These are phyloP conservation scores for Mongoloraphidia duomilia DNA, from an alignment of 2,888 invertebrate species.

Conservation along the genomic window DNA sequence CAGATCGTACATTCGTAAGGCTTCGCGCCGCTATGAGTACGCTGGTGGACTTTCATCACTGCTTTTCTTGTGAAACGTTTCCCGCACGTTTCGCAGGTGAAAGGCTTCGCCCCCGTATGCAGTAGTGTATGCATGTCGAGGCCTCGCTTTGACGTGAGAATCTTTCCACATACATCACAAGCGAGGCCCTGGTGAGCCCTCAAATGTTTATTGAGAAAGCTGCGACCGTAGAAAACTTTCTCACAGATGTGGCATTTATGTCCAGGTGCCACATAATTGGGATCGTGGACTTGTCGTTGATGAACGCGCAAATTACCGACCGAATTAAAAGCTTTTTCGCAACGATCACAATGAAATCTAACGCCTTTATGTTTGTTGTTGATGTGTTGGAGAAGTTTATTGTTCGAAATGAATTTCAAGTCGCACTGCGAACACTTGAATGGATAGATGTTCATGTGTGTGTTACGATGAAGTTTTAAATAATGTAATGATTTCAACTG, in stretches of 20 bases:
- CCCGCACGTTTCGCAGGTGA: slow-evolving; percentile 31
- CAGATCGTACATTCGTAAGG: slow-evolving; percentile 34
- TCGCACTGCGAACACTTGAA: slow-evolving; percentile 31
- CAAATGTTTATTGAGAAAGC: neutral
- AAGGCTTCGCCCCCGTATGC: slow-evolving; percentile 33
- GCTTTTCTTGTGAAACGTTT: slow-evolving; percentile 33
- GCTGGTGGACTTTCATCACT: slow-evolving; percentile 30
- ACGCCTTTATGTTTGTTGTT: slow-evolving; percentile 29
- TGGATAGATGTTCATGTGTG: slow-evolving; percentile 1
- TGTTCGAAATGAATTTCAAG: slow-evolving; percentile 29
- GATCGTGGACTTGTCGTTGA: slow-evolving; percentile 1
- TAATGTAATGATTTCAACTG: neutral
- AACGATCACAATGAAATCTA: slow-evolving; percentile 33
- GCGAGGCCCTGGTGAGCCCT: slow-evolving; percentile 23
- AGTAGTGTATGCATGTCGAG: slow-evolving; percentile 31
- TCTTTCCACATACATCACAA: slow-evolving; percentile 33
- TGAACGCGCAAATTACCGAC: neutral
- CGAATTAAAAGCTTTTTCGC: slow-evolving; percentile 32
- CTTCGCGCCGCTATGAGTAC: slow-evolving; percentile 34
- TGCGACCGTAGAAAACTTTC: slow-evolving; percentile 10
- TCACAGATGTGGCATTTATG: slow-evolving; percentile 14
- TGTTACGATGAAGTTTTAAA: slow-evolving; percentile 11
- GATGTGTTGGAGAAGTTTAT: slow-evolving; percentile 31
- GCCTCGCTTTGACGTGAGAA: slow-evolving; percentile 29
- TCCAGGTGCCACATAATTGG: neutral